Conservation (phyloP, 2,888 invertebrate genomes). For the Cheilosia variabilis region DNA sequence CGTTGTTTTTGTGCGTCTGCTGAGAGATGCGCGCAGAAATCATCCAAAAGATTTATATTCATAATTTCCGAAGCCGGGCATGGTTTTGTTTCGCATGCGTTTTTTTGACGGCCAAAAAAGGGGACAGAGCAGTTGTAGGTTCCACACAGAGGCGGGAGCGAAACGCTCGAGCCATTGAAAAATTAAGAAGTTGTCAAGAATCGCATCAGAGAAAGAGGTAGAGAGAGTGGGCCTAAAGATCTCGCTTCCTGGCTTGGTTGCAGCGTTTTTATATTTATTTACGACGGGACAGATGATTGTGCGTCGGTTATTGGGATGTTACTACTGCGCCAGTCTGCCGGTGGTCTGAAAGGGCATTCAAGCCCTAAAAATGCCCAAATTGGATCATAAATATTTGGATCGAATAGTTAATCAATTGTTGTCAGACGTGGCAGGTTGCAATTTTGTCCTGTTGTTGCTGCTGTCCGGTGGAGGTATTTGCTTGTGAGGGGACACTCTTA, state of each 20-base stretch:
- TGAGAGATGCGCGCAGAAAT: constrained; percentile 59
- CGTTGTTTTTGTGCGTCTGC: constrained; percentile 3
- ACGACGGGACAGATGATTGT: constrained; percentile 68
- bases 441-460: not conserved
- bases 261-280: constrained; percentile 35
- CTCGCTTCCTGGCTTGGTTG: constrained; percentile 5
- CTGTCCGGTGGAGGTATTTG: too few species aligned
- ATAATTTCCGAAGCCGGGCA: constrained; percentile 64
- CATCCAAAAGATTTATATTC: constrained; percentile 73
- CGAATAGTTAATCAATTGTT: constrained; percentile 56
- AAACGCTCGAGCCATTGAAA: constrained; percentile 46
- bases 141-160: constrained; percentile 3
- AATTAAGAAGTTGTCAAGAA: constrained; percentile 71
- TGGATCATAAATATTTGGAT: constrained; percentile 69
- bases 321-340: constrained; percentile 36
- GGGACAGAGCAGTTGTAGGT: constrained; percentile 4
- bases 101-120: constrained; percentile 17
- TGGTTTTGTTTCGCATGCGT: constrained; percentile 40
- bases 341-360: constrained; percentile 65
- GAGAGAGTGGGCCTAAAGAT: not conserved
- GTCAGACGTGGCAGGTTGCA: constrained; percentile 50
- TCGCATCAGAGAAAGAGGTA: not conserved
- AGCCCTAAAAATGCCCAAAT: constrained; percentile 67
- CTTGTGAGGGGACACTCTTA: too few species aligned
- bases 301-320: constrained; percentile 63